Conservation (phyloP, 2,113 vertebrate species). For the Zosterops hypoxanthus region DNA sequence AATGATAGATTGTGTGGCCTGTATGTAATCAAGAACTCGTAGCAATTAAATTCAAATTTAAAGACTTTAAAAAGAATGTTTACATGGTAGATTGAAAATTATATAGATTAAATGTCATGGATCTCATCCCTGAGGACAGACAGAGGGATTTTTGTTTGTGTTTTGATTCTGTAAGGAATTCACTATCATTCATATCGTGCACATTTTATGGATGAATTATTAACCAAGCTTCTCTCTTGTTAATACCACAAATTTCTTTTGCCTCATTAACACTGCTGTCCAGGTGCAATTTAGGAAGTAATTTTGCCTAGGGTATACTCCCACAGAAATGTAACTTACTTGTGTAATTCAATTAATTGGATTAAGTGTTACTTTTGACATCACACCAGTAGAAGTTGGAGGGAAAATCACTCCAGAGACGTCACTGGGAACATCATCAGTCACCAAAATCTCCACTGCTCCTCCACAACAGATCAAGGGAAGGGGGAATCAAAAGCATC, state of each 20-base stretch:
- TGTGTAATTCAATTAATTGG: neutral
- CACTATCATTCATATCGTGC: neutral
- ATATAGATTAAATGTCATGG: neutral
- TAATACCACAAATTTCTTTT: neutral
- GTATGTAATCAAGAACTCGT: slow-evolving; percentile 43
- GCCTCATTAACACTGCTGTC: neutral
- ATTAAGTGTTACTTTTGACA: neutral
- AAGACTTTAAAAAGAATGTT: slow-evolving; percentile 28
- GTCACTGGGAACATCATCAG: neutral
- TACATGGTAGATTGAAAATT: slow-evolving; percentile 11
- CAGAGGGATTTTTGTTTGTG: neutral
- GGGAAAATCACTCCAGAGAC: neutral
- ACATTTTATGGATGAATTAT: neutral
- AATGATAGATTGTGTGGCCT: slow-evolving; percentile 20
- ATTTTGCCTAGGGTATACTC: neutral
- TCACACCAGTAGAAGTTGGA: neutral
- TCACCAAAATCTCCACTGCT: neutral
- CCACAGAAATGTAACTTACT: neutral
- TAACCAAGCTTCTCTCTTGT: neutral
- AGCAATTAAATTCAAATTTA: slow-evolving; percentile 25
- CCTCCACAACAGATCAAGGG: neutral
- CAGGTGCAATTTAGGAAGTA: neutral
- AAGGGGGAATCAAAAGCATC: neutral
- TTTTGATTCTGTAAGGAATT: neutral
- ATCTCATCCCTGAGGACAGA: neutral